These are phyloP conservation scores for Eurytoma adleriae DNA, from an alignment of 2,888 invertebrate genomes.

Conservation along the genomic window DNA sequence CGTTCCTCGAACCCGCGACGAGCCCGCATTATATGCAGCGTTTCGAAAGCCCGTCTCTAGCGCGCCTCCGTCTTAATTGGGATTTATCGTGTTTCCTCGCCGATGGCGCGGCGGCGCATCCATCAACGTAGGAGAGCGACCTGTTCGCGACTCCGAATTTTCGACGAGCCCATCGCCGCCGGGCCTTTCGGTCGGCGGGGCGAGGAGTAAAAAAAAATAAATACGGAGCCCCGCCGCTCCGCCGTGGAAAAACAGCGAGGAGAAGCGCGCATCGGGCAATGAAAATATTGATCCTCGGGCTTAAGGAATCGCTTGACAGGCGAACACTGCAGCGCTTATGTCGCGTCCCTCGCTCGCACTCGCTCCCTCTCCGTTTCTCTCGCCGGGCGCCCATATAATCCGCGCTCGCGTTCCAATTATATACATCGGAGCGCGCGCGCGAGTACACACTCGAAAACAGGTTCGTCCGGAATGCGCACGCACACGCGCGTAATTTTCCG, in stretches of 20 bases:
- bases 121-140: too few relatives aligned
- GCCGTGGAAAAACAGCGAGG: neutral
- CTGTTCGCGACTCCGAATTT: too few relatives aligned
- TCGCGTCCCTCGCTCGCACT: constrained; percentile 59
- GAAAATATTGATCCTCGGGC: constrained; percentile 41
- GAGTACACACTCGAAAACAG: constrained; percentile 69
- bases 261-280: constrained; percentile 14
- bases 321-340: constrained; percentile 27
- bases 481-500: constrained; percentile 68
- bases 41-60: too few relatives aligned
- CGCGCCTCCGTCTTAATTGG: too few relatives aligned
- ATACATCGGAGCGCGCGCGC: constrained; percentile 64
- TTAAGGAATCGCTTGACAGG: constrained; percentile 34
- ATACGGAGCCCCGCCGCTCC: constrained; percentile 44
- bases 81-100: too few relatives aligned
- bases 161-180: too few relatives aligned
- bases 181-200: too few relatives aligned
- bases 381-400: constrained; percentile 10
- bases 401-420: constrained; percentile 70
- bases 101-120: too few relatives aligned
- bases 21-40: too few relatives aligned
- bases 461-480: constrained; percentile 71
- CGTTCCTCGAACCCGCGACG: too few relatives aligned
- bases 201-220: too few relatives aligned
- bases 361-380: neutral